Percentiles rank a stretch among this genome's conserved stretches.
These are phyloP conservation scores for Caenorhabditis auriculariae DNA, from an alignment of 2,888 invertebrate species.

Conservation along the genomic window DNA sequence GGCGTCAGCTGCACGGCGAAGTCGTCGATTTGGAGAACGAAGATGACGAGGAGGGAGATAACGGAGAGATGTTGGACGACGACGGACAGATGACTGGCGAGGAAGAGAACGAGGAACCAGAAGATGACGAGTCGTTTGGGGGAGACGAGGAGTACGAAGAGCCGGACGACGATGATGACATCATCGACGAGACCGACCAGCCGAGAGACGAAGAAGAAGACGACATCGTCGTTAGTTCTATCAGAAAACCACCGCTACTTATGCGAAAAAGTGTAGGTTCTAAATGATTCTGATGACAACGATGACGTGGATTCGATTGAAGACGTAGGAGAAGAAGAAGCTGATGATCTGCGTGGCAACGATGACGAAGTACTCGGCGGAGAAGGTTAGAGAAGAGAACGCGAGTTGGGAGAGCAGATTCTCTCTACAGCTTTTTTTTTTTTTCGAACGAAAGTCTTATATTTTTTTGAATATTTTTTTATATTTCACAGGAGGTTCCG, in stretches of 20 bases:
- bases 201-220: constrained; percentile 9
- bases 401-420: too few species aligned
- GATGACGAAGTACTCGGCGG: constrained; percentile 25
- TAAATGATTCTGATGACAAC: constrained; percentile 11
- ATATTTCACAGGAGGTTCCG: too few species aligned
- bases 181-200: constrained; percentile 19
- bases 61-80: background rate
- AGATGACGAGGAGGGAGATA: constrained; percentile 3
- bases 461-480: too few species aligned
- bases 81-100: constrained; percentile 8
- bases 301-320: constrained; percentile 9
- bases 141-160: background rate
- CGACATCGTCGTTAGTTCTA: too few species aligned
- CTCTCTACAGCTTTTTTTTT: too few species aligned
- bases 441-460: too few species aligned
- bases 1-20: constrained; percentile 5
- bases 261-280: too few species aligned
- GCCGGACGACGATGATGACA: constrained; percentile 8
- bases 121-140: constrained; percentile 13
- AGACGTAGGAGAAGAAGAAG: constrained; percentile 4
- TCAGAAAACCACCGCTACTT: too few species aligned
- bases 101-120: constrained; percentile 14
- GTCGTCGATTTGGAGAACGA: constrained; percentile 21
- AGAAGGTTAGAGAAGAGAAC: too few species aligned
- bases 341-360: background rate